These are phyloP conservation scores for Pomatorhinus ruficollis DNA, from an alignment of 2,113 vertebrate species.

Conservation along the genomic window DNA sequence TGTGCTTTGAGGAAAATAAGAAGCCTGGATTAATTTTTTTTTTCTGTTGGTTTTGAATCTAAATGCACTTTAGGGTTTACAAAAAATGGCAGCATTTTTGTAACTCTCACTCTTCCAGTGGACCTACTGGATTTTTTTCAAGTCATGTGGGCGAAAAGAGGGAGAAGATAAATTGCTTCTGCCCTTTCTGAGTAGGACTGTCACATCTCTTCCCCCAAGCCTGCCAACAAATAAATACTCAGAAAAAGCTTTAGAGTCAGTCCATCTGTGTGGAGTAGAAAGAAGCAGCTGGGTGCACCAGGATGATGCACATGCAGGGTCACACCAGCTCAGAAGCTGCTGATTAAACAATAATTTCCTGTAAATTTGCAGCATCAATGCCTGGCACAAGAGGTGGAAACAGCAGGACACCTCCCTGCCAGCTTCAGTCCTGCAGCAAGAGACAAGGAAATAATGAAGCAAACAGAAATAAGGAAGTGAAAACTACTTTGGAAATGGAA, in stretches of 20 bases:
- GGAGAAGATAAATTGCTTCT: neutral
- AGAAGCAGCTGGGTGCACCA: neutral
- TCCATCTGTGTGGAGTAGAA: neutral
- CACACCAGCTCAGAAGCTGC: slow-evolving; percentile 1
- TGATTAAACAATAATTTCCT: neutral
- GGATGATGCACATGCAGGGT: neutral
- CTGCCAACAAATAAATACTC: neutral
- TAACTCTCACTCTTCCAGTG: neutral
- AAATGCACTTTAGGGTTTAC: neutral
- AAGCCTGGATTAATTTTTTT: neutral
- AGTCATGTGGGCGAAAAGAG: neutral
- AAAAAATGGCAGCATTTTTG: neutral
- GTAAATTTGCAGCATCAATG: neutral
- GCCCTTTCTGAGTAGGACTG: neutral
- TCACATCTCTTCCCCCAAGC: neutral
- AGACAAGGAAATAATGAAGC: neutral
- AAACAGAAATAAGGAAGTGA: neutral
- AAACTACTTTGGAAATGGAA: neutral
- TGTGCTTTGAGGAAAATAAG: neutral
- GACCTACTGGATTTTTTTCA: neutral
- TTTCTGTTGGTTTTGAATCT: neutral
- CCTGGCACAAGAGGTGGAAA: slow-evolving; percentile 2
- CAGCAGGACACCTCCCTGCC: neutral
- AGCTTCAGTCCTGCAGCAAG: neutral
- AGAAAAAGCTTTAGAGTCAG: neutral